Base-by-base conservation (phyloP, 2,888 invertebrate genomes). In the Oasisia sp. region DNA sequence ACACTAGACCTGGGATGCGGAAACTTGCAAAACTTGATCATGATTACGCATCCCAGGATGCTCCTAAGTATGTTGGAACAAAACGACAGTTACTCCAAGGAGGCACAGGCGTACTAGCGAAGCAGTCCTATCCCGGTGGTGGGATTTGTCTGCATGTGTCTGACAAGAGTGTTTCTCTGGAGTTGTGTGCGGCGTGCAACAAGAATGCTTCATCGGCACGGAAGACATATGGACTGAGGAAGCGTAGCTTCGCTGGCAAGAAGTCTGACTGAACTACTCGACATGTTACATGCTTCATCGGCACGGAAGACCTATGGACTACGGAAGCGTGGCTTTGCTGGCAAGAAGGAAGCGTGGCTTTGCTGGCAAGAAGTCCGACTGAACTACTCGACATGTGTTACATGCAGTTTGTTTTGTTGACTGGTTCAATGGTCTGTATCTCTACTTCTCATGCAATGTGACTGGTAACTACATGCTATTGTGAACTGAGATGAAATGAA, bases 141-240 rank as follows among this genome's bases (percentile, higher is more conserved):
- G 74, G 74, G 74, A 74, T 74, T 74, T 74, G 74, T 74, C 74
- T 74, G n/a, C 74, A 74, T n/a, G 74, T 74, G 74, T 74, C 74
- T 74, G 74, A 74, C 7, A 74, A 74, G 74, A 74, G 74, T 19
- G 74, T 74, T 27, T 74, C 74, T 19, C 74, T 74, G 0, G 74
- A 74, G 7, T 27, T 74, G 74, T 74, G 74, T 74, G 74, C 74
- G 27, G 74, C 19, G 74, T 74, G 74, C 74, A 74, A 74, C 74
- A 74, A 74, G 74, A 74, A 74, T 74, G 74, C 74, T 19, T 74
- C 74, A n/a, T 2, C 5, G 74, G 74, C 74, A 0, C 14, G 74
- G 74, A 74, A 74, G n/a, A n/a, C 74, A 1, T 74, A 74, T 5
- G 74, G 74, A n/a, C 74, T 74, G 74, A n/a, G n/a, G n/a, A n/a